Base-by-base conservation (phyloP, 1,140 invertebrate genomes). In the Leptestheria dahalacensis region DNA sequence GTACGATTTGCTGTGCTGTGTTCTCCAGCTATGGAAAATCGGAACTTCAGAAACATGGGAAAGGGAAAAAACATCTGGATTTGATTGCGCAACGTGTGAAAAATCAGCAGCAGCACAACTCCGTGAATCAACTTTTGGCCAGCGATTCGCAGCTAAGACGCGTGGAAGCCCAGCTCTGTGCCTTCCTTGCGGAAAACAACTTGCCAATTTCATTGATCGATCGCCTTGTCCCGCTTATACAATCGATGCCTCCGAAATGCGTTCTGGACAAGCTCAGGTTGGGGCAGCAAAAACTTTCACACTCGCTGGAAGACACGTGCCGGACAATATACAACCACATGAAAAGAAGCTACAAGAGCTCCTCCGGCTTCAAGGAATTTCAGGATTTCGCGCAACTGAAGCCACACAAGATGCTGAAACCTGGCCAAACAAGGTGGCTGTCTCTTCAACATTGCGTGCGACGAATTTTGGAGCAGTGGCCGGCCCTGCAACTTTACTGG, bases 361-460 rank as follows among this genome's bases (percentile, higher is more conserved):
- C 66, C 65, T 46, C 63, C 24, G 65, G 62, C 61, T 67, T 71
- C 20, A 53, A 66, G 64, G 66, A 61, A 15, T 69, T 69, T 65
- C 67, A 71, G 64, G 51, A 25, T 12, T 67, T 71, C 65, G 11
- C 48, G 33, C 62, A 68, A 57, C 48, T 68, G n/a, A 65, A 66
- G 64, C 64, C 64, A n/a, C 65, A 69, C 57, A 68, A 69, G 66
- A 54, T 71, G 48, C 59, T 71, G 26, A 67, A 68, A 52, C 67
- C 70, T 49, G 56, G 59, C 47, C 69, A 70, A 64, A 72, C 70
- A 24, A 64, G 69, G 56, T 73, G 71, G 71, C 62, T 73, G 11
- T 74, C 70, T 1, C 57, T 71, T 18, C 33, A 66, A 49, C 46
- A 50, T 57, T 69, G 69, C n/a, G 67, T 73, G 3, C 64, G 66